A percentile compares a stretch with the other conserved stretches of the same genome.
These are phyloP conservation scores for Cephalopholis sonnerati DNA, from an alignment of 2,113 vertebrate genomes.

Conservation along the genomic window DNA sequence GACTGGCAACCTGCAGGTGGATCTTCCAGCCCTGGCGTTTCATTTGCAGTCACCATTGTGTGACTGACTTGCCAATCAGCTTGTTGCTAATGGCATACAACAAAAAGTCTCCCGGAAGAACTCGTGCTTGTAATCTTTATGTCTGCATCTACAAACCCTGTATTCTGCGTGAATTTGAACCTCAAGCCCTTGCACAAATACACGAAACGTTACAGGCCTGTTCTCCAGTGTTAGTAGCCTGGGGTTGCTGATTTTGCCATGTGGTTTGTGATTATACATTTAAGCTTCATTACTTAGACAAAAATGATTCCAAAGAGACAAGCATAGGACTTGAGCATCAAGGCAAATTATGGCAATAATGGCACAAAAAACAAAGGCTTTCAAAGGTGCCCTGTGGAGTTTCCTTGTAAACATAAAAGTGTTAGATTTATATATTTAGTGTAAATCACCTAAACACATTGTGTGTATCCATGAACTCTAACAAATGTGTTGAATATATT, in stretches of 20 bases:
- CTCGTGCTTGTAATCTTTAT: no score
- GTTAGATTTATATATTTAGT: not conserved
- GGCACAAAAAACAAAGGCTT: conserved; percentile 13
- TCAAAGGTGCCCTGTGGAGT: conserved; percentile 18
- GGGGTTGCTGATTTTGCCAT: not conserved
- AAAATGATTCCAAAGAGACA: conserved; percentile 46
- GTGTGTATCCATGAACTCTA: not conserved
- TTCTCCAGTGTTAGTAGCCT: not conserved
- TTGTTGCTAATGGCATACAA: no score
- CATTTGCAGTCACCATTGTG: no score
- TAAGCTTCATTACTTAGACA: conserved; percentile 26
- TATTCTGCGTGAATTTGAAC: no score
- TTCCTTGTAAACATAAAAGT: not conserved
- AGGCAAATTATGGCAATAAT: conserved; percentile 21
- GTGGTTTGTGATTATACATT: not conserved
- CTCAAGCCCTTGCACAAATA: no score
- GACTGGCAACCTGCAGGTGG: no score
- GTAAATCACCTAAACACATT: not conserved
- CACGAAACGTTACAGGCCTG: no score
- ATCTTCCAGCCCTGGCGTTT: no score
- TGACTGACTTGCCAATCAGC: no score
- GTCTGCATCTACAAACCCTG: no score
- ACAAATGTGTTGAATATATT: not conserved
- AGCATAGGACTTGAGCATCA: conserved; percentile 17
- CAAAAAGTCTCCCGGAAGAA: no score